Evolutionary conservation across 2,888 invertebrate genomes (phyloP), one percentile per base, ranked within the genome.

Genomic region (Rutpela maculata): DNA sequence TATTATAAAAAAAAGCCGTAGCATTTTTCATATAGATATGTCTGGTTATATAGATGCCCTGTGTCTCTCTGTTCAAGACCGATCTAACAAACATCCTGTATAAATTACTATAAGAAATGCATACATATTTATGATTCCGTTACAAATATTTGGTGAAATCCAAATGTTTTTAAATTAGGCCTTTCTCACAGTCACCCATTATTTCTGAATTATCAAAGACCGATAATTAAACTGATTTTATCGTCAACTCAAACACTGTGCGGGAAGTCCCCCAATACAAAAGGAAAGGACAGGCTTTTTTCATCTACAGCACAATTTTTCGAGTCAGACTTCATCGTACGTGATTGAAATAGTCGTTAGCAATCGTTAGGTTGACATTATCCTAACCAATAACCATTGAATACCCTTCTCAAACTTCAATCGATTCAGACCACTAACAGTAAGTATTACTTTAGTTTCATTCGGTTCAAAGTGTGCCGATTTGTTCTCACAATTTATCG

Each of bases 301-400:
- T 31, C 35, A 10, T 31, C 26, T 15, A 15, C n/a, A 31, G 22
- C 59, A 31, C 31, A 1, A 17, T 62, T 62, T 62, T 62, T 62
- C 2, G 12, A 22, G n/a, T 31, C 22, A 62, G n/a, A 12, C 31
- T 17, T n/a, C 62, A 59, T 26, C 62, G 31, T 31, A 62, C 31
- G 62, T 31, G 22, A 62, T 62, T 31, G 62, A 22, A 62, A 35
- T 31, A 31, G 62, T 35, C 35, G 35, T 62, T 31, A 62, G 31
- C 62, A 31, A n/a, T 62, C 62, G 62, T 62, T 31, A 62, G 15
- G 35, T n/a, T n/a, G 62, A 62, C 62, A 62, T 62, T 62, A 35
- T 62, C 22, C 62, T 31, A 22, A 31, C 62, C 35, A 31, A 62
- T 31, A 62, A 31, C 31, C 62, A 31, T 31, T 31, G 15, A 31